These are phyloP conservation scores for Monarcha castaneiventris DNA, from an alignment of 2,113 vertebrate species.

Conservation along the genomic window DNA sequence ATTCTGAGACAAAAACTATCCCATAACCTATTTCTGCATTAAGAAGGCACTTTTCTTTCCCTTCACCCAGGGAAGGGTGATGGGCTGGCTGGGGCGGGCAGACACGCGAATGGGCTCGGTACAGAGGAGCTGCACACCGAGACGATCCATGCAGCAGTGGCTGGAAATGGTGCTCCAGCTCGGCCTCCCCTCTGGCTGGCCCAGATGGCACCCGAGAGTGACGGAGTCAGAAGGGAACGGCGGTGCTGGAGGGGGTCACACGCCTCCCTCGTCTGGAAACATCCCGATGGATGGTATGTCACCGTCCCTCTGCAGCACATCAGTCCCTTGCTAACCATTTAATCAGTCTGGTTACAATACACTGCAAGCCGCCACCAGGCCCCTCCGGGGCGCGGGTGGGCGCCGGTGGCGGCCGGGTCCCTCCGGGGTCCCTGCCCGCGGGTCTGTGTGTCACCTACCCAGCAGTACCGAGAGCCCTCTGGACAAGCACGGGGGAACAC, in stretches of 20 bases:
- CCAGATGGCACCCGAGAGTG: background rate
- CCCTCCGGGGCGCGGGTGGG: background rate
- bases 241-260: background rate
- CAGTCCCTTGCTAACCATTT: background rate
- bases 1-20: background rate
- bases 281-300: background rate
- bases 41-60: background rate
- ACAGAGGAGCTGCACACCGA: fast-evolving
- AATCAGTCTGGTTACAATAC: background rate
- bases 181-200: background rate
- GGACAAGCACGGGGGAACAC: background rate
- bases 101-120: background rate
- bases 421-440: background rate
- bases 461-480: background rate
- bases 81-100: background rate
- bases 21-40: background rate
- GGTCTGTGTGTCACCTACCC: background rate
- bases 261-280: background rate
- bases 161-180: background rate
- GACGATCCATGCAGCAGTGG: fast-evolving
- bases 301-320: background rate
- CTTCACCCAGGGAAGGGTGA: background rate
- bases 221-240: background rate
- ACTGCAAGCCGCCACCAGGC: background rate
- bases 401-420: background rate